Evolutionary conservation across 2,888 invertebrate species (phyloP), one percentile per base, ranked within the genome.

Genomic region (Flexamia atlantica): DNA sequence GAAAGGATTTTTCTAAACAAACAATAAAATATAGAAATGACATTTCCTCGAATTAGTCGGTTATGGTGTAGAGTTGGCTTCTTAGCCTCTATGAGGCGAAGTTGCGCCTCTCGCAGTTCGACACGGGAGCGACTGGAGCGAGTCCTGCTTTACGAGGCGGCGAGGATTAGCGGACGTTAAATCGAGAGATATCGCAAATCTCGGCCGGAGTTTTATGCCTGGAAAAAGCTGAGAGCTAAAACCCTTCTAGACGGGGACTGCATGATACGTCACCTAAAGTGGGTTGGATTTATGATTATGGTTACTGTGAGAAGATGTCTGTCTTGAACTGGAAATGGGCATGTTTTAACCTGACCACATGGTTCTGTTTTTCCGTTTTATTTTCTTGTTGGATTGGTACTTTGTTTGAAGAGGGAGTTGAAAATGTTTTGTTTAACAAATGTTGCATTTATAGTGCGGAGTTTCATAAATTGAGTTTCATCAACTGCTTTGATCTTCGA

Each of bases 181-280:
- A 64, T 64, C 64, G 28, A 4, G 30, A 64, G 64, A 64, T 64
- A 64, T 64, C 64, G 64, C 64, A 64, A 64, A 64, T 64, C 64
- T 23, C 23, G 10, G 12, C 25, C 57, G 28, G 64, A 64, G 28
- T 64, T 64, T 64, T 64, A 64, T 64, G 64, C 14, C 64, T 64
- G 25, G 28, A 17, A 28, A 30, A 28, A 64, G 64, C 64, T 64
- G 28, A 64, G 64, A 64, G 64, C 64, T 64, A 64, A 64, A 57
- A 64, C 5, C 64, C 30, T 28, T 17, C 64, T 23, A 57, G 57
- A 23, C 57, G 30, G 53, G 53, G 53, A 53, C 53, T 23, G 46
- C 14, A 23, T 53, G 53, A 53, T 53, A 23, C 53, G 53, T 64
- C 64, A 64, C 64, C 57, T 64, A 28, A 64, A 28, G 64, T 64